A percentile compares a stretch with the other conserved stretches of the same genome.
These are phyloP conservation scores for Ramphastos sulfuratus DNA, from an alignment of 2,113 vertebrate genomes.

Conservation along the genomic window DNA sequence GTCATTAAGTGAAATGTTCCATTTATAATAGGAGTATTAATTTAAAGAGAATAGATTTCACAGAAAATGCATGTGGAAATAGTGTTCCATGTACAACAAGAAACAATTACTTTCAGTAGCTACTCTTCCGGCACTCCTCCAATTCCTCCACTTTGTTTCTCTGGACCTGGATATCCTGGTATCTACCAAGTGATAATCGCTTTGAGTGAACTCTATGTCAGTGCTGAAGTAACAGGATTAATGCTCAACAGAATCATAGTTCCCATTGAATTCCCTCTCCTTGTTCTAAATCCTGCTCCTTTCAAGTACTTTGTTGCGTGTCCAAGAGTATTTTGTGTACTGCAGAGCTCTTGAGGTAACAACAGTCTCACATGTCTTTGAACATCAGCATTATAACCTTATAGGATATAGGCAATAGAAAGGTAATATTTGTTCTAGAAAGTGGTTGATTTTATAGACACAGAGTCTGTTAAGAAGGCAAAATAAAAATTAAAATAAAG, in stretches of 20 bases:
- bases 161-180: background rate
- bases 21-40: background rate
- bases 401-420: background rate
- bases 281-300: background rate
- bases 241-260: background rate
- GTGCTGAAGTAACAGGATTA: background rate
- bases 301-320: background rate
- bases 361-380: background rate
- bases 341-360: background rate
- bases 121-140: background rate
- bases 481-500: background rate
- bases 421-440: background rate
- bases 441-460: background rate
- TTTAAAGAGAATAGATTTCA: background rate
- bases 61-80: background rate
- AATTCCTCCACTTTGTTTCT: background rate
- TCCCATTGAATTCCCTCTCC: background rate
- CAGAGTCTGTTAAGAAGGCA: background rate
- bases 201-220: background rate
- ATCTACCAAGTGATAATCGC: rapidly evolving
- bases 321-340: background rate
- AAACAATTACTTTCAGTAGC: background rate
- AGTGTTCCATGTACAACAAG: background rate
- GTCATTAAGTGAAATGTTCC: background rate
- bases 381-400: background rate